These are phyloP conservation scores for Automeris io DNA, from an alignment of 2,888 invertebrate genomes.

Conservation along the genomic window DNA sequence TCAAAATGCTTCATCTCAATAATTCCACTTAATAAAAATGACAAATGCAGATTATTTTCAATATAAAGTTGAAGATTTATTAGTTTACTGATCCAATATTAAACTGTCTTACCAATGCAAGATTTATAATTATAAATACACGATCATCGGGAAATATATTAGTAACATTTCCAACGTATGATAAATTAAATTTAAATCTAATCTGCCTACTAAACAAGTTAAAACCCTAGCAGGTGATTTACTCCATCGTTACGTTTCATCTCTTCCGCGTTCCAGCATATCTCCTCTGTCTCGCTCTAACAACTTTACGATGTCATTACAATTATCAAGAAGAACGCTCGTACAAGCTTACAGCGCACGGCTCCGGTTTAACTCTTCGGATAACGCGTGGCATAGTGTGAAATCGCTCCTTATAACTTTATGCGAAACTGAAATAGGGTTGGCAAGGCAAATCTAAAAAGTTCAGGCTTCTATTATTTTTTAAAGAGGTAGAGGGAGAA, in stretches of 20 bases:
- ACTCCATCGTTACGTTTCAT: conserved; percentile 61
- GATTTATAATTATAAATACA: no score
- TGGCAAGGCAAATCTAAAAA: no score
- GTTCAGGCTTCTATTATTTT: no score
- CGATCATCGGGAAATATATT: no score
- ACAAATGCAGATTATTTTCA: no score
- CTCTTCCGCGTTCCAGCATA: conserved; percentile 69
- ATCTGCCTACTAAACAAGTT: conserved; percentile 45
- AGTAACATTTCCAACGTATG: conserved; percentile 18
- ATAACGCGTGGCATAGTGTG: conserved; percentile 15
- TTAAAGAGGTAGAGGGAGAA: no score
- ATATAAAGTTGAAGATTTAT: no score
- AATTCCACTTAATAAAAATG: no score
- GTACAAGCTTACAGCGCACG: conserved; percentile 32
- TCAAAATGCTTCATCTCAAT: no score
- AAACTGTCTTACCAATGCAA: no score
- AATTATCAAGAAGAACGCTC: conserved; percentile 49
- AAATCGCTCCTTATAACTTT: conserved; percentile 23
- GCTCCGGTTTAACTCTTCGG: conserved; percentile 9
- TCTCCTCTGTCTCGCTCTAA: conserved; percentile 43
- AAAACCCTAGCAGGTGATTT: conserved; percentile 55
- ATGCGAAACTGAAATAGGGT: conserved; percentile 14
- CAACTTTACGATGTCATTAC: conserved; percentile 70
- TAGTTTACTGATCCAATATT: no score
- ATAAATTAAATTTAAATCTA: conserved; percentile 51